These are phyloP conservation scores for Atopsyche davidsoni DNA, from an alignment of 1,140 invertebrate species.

Conservation along the genomic window DNA sequence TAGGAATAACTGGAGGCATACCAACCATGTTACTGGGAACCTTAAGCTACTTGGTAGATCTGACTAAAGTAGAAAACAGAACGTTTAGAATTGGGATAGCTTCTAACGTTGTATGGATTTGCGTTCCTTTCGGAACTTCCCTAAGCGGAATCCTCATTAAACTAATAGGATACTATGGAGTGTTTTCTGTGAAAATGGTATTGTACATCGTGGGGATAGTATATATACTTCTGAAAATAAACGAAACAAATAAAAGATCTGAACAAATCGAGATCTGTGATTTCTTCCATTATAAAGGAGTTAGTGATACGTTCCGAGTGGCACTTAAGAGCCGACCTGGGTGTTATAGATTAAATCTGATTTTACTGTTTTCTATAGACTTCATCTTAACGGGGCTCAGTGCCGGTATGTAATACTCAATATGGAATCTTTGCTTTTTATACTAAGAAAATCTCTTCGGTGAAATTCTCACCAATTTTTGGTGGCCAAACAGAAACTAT, in stretches of 20 bases:
- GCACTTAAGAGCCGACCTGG: slow-evolving; percentile 38
- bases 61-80: slow-evolving; percentile 52
- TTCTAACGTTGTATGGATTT: slow-evolving; percentile 44
- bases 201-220: too few relatives aligned
- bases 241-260: too few relatives aligned
- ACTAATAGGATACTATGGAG: too few relatives aligned
- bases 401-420: too few relatives aligned
- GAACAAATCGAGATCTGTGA: slow-evolving; percentile 31
- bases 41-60: slow-evolving; percentile 55
- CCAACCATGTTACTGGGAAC: slow-evolving; percentile 57
- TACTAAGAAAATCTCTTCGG: too few relatives aligned
- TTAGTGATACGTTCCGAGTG: slow-evolving; percentile 43
- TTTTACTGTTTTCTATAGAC: too few relatives aligned
- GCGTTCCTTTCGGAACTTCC: slow-evolving; percentile 42
- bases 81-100: slow-evolving; percentile 52
- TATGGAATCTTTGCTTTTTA: too few relatives aligned
- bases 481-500: too few relatives aligned
- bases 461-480: too few relatives aligned
- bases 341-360: slow-evolving; percentile 38
- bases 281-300: slow-evolving; percentile 45
- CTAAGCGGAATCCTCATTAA: slow-evolving; percentile 41
- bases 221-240: too few relatives aligned
- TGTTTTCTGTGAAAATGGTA: too few relatives aligned
- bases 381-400: too few relatives aligned
- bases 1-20: slow-evolving; percentile 50